These are phyloP conservation scores for Drosophila saltans DNA, from an alignment of 1,140 invertebrate genomes.

Conservation along the genomic window DNA sequence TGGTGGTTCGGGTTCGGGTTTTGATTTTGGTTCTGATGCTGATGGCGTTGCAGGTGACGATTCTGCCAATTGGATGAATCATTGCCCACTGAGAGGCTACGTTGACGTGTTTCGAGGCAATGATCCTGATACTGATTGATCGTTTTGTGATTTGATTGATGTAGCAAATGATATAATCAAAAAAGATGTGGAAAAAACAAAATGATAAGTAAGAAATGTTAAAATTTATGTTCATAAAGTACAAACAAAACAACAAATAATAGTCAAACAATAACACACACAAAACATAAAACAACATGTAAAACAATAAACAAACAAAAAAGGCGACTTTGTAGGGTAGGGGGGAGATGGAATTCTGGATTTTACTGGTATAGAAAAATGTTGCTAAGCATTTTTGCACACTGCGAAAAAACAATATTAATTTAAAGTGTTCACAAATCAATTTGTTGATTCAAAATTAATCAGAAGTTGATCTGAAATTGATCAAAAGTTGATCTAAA, in stretches of 20 bases:
- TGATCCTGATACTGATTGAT: constrained; percentile 75
- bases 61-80: constrained; percentile 73
- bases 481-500: too few relatives aligned
- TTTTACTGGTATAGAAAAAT: too few relatives aligned
- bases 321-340: too few relatives aligned
- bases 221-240: constrained; percentile 15
- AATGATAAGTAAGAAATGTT: constrained; percentile 18
- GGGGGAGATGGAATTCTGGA: too few relatives aligned
- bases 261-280: too few relatives aligned
- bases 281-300: too few relatives aligned
- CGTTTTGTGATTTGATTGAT: constrained; percentile 20
- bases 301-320: neutral
- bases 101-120: constrained; percentile 76
- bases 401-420: too few relatives aligned
- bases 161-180: constrained; percentile 56
- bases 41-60: constrained; percentile 55
- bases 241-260: constrained; percentile 1
- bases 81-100: constrained; percentile 82
- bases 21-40: constrained; percentile 33
- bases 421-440: too few relatives aligned
- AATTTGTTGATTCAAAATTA: too few relatives aligned
- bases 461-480: too few relatives aligned
- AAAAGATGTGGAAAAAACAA: constrained; percentile 53
- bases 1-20: constrained; percentile 43
- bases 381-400: too few relatives aligned